Evolutionary conservation across 2,888 invertebrate species (phyloP), one percentile per base, ranked within the genome.

Genomic region (Volucella bombylans): DNA sequence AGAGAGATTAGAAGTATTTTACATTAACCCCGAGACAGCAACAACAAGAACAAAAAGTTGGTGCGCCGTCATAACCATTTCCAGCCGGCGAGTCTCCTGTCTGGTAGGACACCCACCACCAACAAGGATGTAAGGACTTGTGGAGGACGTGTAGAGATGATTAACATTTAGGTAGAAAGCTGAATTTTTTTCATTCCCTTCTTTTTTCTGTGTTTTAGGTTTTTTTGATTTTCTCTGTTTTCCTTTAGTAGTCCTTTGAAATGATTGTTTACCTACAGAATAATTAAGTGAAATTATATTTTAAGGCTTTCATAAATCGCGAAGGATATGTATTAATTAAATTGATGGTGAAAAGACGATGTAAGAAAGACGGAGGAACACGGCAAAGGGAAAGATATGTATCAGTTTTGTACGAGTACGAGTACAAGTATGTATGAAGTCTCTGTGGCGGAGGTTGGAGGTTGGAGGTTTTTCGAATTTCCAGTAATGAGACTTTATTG

Each of bases 241-340:
- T 23, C 18, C 47, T 55, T 45, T 10, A 31, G 31, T 31, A 31
- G 8, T 52, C 61, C 49, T 45, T 39, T 10, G 55, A 41, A 43
- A 67, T 15, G 69, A 71, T 68, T 77, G 77, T 76, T 69, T 81
- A 59, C 71, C 38, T 39, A 47, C 41, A 49, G 55, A 78, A 78
- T 78, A 82, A 78, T 73, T 82, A 68, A 78, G 78, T 43, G 41
- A 73, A 78, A 73, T 78, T 57, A 65, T 65, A 59, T 47, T 79
- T 47, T 23, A 65, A 69, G 50, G 38, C 68, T 55, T 54, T 14
- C 41, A 59, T 41, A 67, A 65, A 65, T 47, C 43, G 49, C 55
- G 62, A 50, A 47, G 78, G 31, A 23, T 55, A 69, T 78, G 64
- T 71, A 78, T 78, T 78, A 78, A 78, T 78, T 78, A 78, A 78